phyloP scores from a whole-genome alignment of 2,113 vertebrate genomes.

The Herpailurus yagouaroundi region DNA sequence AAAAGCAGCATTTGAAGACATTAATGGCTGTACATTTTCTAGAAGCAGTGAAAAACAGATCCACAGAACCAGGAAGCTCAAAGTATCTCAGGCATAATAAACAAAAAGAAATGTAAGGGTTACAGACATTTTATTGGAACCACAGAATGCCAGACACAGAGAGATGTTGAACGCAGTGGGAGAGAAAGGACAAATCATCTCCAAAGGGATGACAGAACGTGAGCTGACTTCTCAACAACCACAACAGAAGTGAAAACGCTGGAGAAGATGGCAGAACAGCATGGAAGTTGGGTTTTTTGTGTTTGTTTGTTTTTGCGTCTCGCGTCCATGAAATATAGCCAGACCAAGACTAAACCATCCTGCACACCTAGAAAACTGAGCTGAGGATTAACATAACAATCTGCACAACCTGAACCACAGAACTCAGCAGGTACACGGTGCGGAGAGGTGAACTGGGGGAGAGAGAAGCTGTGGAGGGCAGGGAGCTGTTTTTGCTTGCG shows the following conservation, averaged over 20 bases:
- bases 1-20: neutral
- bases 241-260: accelerated
- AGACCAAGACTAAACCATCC: no score
- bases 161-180: neutral
- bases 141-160: neutral
- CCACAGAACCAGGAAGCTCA: neutral
- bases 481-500: no score
- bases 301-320: no score
- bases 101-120: neutral
- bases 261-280: no score
- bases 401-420: no score
- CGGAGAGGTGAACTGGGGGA: no score
- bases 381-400: no score
- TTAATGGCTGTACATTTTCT: neutral
- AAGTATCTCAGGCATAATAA: neutral
- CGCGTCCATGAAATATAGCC: no score
- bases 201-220: accelerated
- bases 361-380: no score
- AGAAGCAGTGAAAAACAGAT: neutral
- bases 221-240: neutral
- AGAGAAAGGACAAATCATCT: neutral
- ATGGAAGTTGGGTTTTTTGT: no score
- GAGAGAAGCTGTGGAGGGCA: no score
- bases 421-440: no score
- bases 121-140: neutral